These are phyloP conservation scores for Tupaia tana DNA, from an alignment of 2,113 vertebrate genomes.

Conservation along the genomic window DNA sequence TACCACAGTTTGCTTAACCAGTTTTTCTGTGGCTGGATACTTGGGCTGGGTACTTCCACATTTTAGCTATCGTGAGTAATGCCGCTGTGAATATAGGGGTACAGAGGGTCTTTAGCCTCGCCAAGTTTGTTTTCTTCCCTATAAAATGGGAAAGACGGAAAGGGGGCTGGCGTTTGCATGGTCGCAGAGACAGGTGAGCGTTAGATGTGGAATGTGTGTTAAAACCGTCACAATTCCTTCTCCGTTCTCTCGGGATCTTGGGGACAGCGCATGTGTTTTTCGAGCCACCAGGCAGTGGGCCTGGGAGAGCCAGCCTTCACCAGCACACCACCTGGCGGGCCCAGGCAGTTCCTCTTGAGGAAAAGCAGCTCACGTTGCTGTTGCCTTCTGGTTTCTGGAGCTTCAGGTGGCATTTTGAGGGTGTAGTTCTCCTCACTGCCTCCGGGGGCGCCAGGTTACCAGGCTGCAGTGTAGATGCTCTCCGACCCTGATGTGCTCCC, in stretches of 20 bases:
- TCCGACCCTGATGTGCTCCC: not conserved
- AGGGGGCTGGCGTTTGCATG: not conserved
- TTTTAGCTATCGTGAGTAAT: not conserved
- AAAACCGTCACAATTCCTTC: too few relatives aligned
- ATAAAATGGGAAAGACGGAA: not conserved
- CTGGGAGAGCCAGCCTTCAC: too few relatives aligned
- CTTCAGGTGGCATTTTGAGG: not conserved
- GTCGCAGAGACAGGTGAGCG: not conserved
- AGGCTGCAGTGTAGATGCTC: not conserved
- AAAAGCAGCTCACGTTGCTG: not conserved
- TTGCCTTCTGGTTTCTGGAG: not conserved
- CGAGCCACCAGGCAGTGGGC: too few relatives aligned
- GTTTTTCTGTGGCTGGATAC: not conserved
- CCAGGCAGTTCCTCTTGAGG: not conserved
- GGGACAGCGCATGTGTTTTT: too few relatives aligned
- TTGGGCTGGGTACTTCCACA: not conserved
- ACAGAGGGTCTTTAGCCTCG: not conserved
- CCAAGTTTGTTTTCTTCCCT: not conserved
- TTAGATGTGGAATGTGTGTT: not conserved
- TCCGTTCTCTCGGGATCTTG: too few relatives aligned
- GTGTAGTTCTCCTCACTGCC: not conserved
- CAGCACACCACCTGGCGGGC: too few relatives aligned
- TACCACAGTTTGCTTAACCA: not conserved
- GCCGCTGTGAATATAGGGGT: not conserved
- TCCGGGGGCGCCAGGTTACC: not conserved